Evolutionary conservation across 2,888 invertebrate species (phyloP).

Genomic region (Lacanobia wlatinum): DNA sequence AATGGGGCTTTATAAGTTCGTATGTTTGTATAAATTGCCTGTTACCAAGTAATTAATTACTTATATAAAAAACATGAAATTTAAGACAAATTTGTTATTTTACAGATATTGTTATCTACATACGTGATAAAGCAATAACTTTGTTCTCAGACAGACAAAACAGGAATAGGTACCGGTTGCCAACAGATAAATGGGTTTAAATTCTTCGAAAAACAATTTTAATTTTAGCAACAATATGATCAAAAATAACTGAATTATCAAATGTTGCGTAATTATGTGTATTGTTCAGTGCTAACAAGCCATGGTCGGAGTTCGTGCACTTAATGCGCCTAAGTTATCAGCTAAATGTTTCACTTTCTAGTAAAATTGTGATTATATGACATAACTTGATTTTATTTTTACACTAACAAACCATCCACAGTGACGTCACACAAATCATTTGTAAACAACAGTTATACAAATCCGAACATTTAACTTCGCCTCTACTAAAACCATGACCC

Average conservation of each 20-base stretch:
- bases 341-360: slow-evolving; percentile 1
- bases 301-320: slow-evolving; percentile 41
- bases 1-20: slow-evolving; percentile 15
- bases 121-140: slow-evolving; percentile 55
- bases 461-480: slow-evolving; percentile 20
- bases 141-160: slow-evolving; percentile 62
- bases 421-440: no score
- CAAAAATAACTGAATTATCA: slow-evolving; percentile 61
- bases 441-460: slow-evolving; percentile 32
- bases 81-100: slow-evolving; percentile 67
- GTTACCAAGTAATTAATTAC: slow-evolving; percentile 64
- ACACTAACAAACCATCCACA: slow-evolving; percentile 15
- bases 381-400: slow-evolving; percentile 33
- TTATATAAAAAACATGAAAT: slow-evolving; percentile 40
- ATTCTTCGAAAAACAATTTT: slow-evolving; percentile 52
- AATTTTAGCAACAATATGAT: slow-evolving; percentile 57
- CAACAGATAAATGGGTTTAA: slow-evolving; percentile 55
- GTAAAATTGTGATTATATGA: slow-evolving; percentile 20
- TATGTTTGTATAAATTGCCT: slow-evolving; percentile 44
- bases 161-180: slow-evolving; percentile 64
- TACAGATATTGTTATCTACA: slow-evolving; percentile 60
- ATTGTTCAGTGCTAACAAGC: slow-evolving; percentile 36
- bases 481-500: slow-evolving; percentile 12
- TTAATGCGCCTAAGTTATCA: slow-evolving; percentile 2
- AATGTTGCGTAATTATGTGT: slow-evolving; percentile 43